These are phyloP conservation scores for Streptopelia turtur DNA, from an alignment of 2,797 vertebrate species.

Conservation along the genomic window DNA sequence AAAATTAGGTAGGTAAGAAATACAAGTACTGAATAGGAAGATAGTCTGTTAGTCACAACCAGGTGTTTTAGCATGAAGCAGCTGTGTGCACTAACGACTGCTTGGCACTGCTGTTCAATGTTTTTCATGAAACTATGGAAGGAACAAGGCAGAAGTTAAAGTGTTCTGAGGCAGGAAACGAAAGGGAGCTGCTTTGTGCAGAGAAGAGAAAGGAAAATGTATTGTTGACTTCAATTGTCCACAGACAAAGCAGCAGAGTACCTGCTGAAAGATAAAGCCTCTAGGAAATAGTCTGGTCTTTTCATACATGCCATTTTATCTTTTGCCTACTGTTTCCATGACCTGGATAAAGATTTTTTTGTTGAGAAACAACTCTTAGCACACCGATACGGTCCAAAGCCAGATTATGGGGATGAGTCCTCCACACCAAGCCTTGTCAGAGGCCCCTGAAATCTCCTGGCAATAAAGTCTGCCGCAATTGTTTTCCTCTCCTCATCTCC, in stretches of 20 bases:
- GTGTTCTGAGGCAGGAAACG: background rate
- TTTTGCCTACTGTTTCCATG: background rate
- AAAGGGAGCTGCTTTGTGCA: background rate
- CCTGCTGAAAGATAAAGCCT: background rate
- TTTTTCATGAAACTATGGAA: background rate
- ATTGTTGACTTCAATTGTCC: background rate
- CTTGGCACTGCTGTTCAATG: background rate
- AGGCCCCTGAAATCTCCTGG: background rate
- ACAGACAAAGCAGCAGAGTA: background rate
- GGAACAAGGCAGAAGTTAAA: background rate
- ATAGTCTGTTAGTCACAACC: background rate
- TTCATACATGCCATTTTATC: background rate
- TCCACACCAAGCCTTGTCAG: background rate
- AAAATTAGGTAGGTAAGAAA: background rate
- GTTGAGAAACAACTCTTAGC: background rate
- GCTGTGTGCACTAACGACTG: background rate
- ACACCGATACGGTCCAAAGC: background rate
- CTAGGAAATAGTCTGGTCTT: background rate
- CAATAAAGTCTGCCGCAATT: background rate
- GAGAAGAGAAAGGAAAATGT: background rate
- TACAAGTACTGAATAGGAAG: background rate
- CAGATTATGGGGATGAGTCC: background rate
- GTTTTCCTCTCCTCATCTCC: background rate
- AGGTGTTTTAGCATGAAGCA: background rate
- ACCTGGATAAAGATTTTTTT: background rate